Conservation (phyloP, 2,113 vertebrate species). For the Crotalus helleri region DNA sequence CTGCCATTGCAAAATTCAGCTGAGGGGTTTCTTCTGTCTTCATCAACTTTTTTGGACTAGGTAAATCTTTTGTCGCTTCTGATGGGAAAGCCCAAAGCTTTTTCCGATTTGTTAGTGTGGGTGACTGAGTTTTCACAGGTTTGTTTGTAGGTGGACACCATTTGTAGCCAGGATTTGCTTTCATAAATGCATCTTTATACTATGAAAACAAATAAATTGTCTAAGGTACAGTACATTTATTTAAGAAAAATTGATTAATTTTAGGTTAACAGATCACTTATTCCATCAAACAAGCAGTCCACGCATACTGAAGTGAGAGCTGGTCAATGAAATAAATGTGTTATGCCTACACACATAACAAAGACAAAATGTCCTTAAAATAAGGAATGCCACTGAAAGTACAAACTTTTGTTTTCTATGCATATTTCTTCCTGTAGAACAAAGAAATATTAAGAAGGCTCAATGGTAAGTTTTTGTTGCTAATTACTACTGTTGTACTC, state of each 20-base stretch:
- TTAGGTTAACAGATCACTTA: not conserved
- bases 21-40: constrained; percentile 89
- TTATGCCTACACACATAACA: constrained; percentile 29
- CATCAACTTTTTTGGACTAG: constrained; percentile 81
- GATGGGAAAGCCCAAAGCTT: constrained; percentile 89
- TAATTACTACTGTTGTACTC: constrained; percentile 50
- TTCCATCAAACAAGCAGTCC: not conserved
- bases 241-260: constrained; percentile 28
- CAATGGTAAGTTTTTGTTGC: constrained; percentile 34
- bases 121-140: constrained; percentile 86
- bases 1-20: constrained; percentile 96
- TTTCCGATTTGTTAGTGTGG: constrained; percentile 83
- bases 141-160: constrained; percentile 98
- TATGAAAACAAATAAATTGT: constrained; percentile 65
- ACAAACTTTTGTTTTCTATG: constrained; percentile 34
- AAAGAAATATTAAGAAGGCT: constrained; percentile 35
- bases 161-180: constrained; percentile 97
- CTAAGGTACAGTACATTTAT: not conserved
- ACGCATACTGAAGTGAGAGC: not conserved
- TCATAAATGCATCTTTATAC: constrained; percentile 99
- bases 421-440: constrained; percentile 36
- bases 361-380: constrained; percentile 47
- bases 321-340: not conserved
- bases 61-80: constrained; percentile 82
- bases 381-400: constrained; percentile 18